Percentiles rank a stretch among this genome's conserved stretches.
These are phyloP conservation scores for Eupithecia abbreviata DNA, from an alignment of 2,888 invertebrate species.

Conservation along the genomic window DNA sequence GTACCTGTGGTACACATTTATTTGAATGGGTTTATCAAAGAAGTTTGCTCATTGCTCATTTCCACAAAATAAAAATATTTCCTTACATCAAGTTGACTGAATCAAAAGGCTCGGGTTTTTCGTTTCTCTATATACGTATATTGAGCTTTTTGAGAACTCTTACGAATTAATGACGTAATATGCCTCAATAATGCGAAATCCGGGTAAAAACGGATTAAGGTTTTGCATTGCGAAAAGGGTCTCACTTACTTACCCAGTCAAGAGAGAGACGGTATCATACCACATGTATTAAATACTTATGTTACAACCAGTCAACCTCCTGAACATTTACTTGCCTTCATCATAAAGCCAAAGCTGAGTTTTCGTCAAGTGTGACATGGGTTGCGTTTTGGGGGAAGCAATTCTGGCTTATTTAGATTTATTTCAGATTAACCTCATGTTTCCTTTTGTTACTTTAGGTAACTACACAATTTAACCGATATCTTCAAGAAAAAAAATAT, in stretches of 20 bases:
- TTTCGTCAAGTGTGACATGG: constrained; percentile 7
- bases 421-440: neutral
- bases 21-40: neutral
- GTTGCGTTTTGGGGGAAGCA: neutral
- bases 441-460: neutral
- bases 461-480: neutral
- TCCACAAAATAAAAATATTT: neutral
- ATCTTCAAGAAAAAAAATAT: neutral
- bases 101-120: neutral
- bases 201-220: constrained; percentile 9
- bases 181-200: neutral
- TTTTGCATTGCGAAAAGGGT: neutral
- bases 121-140: neutral
- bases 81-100: neutral
- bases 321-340: neutral
- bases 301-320: neutral
- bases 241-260: constrained; percentile 1
- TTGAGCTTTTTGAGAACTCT: neutral
- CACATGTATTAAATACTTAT: constrained; percentile 1
- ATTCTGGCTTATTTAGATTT: neutral
- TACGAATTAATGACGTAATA: constrained; percentile 3
- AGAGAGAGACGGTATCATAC: constrained; percentile 1
- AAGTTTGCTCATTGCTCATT: neutral
- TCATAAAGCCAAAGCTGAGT: constrained; percentile 4
- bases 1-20: neutral